Conservation (phyloP, 2,113 vertebrate genomes). For the Grallaria varia region DNA sequence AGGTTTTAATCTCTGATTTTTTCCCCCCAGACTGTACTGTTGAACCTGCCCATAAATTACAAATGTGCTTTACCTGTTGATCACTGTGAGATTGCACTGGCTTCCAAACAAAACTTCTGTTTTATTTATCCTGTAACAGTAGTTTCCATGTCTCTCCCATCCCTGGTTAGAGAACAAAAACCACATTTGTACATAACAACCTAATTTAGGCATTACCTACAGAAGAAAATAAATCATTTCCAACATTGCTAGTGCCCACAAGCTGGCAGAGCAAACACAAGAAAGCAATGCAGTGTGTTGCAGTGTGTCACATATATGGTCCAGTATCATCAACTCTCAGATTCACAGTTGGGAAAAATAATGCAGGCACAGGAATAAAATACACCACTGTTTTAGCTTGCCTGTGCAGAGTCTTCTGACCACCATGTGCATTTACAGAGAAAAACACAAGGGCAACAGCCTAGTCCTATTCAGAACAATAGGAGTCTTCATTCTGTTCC, state of each 20-base stretch:
- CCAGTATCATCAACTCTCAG: not conserved
- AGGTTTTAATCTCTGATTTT: not conserved
- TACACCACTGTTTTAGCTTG: not conserved
- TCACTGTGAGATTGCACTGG: constrained; percentile 86
- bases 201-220: not conserved
- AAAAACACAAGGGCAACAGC: constrained; percentile 18
- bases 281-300: not conserved
- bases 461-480: constrained; percentile 22
- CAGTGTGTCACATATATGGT: not conserved
- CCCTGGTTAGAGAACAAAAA: constrained; percentile 72
- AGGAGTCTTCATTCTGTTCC: constrained; percentile 30
- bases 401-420: constrained; percentile 3
- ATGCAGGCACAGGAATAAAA: not conserved
- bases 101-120: constrained; percentile 80
- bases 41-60: not conserved
- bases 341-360: not conserved
- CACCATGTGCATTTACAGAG: not conserved
- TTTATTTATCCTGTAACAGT: constrained; percentile 84
- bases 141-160: constrained; percentile 87
- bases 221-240: not conserved
- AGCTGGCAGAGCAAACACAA: not conserved
- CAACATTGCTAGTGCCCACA: not conserved
- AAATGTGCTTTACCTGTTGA: constrained; percentile 78
- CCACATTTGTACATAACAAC: not conserved
- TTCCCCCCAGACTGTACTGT: not conserved